phyloP scores from a whole-genome alignment of 2,797 vertebrate species.

The Distichodus sexfasciatus region DNA sequence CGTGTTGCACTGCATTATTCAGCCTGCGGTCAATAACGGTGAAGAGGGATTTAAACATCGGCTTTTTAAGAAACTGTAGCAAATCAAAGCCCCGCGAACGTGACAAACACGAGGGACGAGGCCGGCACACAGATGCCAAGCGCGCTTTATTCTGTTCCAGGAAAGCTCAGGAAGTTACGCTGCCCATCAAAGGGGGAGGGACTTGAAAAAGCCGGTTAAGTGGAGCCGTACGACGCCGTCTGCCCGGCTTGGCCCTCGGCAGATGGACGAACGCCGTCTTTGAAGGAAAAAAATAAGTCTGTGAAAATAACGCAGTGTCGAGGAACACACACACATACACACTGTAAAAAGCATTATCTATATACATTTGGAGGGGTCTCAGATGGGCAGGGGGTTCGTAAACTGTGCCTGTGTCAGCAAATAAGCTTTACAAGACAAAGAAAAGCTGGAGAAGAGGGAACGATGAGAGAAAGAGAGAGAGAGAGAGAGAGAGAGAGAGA shows the following conservation, averaged over 20 bases:
- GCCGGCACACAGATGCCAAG: not conserved
- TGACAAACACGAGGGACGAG: not conserved
- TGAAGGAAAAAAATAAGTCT: constrained; percentile 8
- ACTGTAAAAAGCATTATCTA: not conserved
- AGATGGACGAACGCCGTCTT: constrained; percentile 5
- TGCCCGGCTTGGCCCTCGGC: not conserved
- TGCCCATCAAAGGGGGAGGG: not conserved
- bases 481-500: not conserved
- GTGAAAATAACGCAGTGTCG: constrained; percentile 21
- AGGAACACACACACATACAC: not conserved
- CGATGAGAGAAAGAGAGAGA: not conserved
- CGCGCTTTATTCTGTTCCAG: not conserved
- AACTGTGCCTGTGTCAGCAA: not conserved
- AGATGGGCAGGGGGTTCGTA: not conserved
- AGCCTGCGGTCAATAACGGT: not conserved
- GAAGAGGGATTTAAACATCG: not conserved
- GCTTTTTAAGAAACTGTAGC: not conserved
- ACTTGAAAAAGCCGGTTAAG: constrained; percentile 19
- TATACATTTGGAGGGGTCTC: not conserved
- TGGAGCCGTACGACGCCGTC: constrained; percentile 10
- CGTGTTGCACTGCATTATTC: not conserved
- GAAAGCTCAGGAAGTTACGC: not conserved
- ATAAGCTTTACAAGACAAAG: not conserved
- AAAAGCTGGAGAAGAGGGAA: too few species aligned
- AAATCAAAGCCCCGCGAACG: not conserved